Percentiles rank a stretch among this genome's conserved stretches.
Conservation (phyloP, 30 jellyfish, hydroid and myxozoan species). For the Pelagia noctiluca region DNA sequence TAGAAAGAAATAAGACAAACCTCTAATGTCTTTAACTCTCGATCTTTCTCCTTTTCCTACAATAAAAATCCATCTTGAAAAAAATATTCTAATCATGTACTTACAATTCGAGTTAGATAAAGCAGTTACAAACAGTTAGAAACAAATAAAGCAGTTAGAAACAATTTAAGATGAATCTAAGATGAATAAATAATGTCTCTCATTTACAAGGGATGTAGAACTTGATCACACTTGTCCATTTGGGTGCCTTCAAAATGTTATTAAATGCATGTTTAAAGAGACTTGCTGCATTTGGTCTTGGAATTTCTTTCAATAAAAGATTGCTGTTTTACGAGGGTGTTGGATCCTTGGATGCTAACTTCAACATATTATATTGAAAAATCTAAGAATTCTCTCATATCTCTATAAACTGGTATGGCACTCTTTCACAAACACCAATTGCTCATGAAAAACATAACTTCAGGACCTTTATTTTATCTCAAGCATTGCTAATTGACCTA, state of each 20-base stretch:
- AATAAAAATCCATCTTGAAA: background rate
- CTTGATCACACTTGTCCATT: slow-evolving; percentile 11
- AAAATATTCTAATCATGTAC: too few relatives aligned
- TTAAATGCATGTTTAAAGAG: background rate
- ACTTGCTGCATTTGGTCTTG: slow-evolving; percentile 14
- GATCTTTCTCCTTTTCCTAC: background rate
- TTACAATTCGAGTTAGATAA: too few relatives aligned
- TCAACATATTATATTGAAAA: too few relatives aligned
- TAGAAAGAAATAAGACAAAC: background rate
- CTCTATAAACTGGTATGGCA: too few relatives aligned
- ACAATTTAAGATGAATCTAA: too few relatives aligned
- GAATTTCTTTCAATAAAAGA: slow-evolving; percentile 3
- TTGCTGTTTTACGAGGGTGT: too few relatives aligned
- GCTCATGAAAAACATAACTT: too few relatives aligned
- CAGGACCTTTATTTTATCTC: background rate
- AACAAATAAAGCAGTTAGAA: too few relatives aligned
- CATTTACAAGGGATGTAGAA: slow-evolving; percentile 5
- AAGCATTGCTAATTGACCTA: slow-evolving; percentile 5
- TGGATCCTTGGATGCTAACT: background rate
- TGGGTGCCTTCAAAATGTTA: slow-evolving; percentile 13
- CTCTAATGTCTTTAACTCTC: slow-evolving; percentile 5
- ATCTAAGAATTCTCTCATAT: too few relatives aligned
- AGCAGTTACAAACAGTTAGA: too few relatives aligned
- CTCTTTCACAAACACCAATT: too few relatives aligned
- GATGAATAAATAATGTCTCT: slow-evolving; percentile 2